Evolutionary conservation across 2,888 invertebrate species (phyloP), one percentile per base, ranked within the genome.

Genomic region (Nasonia oneida): DNA sequence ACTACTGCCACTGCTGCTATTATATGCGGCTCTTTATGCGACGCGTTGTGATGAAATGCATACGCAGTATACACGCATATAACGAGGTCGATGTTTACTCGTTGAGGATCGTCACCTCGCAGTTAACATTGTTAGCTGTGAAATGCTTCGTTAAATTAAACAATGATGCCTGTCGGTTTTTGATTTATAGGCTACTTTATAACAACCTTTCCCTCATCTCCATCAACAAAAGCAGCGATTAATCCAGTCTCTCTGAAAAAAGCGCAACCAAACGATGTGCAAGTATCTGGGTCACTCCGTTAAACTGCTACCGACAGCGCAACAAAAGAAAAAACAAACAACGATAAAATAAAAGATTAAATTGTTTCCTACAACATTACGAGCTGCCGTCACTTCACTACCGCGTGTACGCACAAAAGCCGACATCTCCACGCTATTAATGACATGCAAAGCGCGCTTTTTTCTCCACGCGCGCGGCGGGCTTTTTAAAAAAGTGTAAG

Each of bases 391-490:
- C 57, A 23, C 8, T 61, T 5, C 53, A 4, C 15, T 5, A n/a
- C 23, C 10, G 29, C 29, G 29, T 29, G 1, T 29, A 3, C 3
- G 23, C 14, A 67, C 67, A 67, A 67, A 67, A 67, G 29, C 33
- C 29, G 64, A 12, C 64, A 64, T 23, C 18, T 14, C 67, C 8
- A 23, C 50, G 50, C 74, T 47, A 74, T 74, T 47, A 50, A 74
- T 29, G 50, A 33, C 67, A 67, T 29, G 33, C 33, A 73, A 73
- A 73, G 73, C 73, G 74, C 74, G 29, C 74, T 74, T 67, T 67
- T 67, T 23, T 8, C 29, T 33, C 67, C 37, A 37, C 37, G 37
- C 4, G 37, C 4, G 37, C 37, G 4, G 29, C n/a, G 12, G 50
- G 3, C 15, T n/a, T 61, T 61, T 67, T 67, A 64, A 64, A 64